Base-by-base conservation (phyloP, 2,113 vertebrate species). In the Psittacula cyanocephala region DNA sequence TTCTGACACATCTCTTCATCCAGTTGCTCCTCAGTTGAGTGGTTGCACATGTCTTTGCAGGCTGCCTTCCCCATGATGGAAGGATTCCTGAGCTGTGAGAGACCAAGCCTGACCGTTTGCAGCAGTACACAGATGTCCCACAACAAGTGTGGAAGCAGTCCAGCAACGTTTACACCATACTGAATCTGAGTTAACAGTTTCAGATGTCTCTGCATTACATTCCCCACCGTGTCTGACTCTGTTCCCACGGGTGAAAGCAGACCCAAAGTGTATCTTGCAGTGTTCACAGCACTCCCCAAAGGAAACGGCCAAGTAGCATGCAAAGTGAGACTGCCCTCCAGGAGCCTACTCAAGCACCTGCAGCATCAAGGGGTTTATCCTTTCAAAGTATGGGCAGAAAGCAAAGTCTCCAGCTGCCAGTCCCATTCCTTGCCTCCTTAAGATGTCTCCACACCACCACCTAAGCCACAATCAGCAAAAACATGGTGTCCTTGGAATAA, bases 11-110 rank as follows among this genome's bases (percentile, higher is more conserved):
- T 50, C 50, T 84, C 84, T 88, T 89, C 81, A 49, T 76, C 47
- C 74, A 49, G 47, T 39, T 89, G 62, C 49, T 84, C 67, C 62
- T 76, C 80, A 88, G 53, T 13, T 82, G 80, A 92, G 81, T 29
- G 41, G 70, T 33, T 71, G 64, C 76, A 68, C 46, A 28, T 78
- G 77, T 81, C 70, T 57, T 72, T 69, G 19, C 63, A 89, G 52
- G 29, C 80, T 92, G 93, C 60, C 76, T 81, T 93, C 52, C 46
- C 39, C 19, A 1, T 11, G 52, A 65, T 35, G 7, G 64, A 81
- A 68, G 17, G 62, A 91, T 92, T 95, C 65, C 91, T 81, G 80
- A 64, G 74, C 60, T 79, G 29, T 60, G 86, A 91, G 81, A 95
- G 23, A 29, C 65, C 7, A 50, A 79, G 89, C 20, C 57, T 75